Conservation (phyloP, 2,888 invertebrate genomes). For the Scotopteryx bipunctaria region DNA sequence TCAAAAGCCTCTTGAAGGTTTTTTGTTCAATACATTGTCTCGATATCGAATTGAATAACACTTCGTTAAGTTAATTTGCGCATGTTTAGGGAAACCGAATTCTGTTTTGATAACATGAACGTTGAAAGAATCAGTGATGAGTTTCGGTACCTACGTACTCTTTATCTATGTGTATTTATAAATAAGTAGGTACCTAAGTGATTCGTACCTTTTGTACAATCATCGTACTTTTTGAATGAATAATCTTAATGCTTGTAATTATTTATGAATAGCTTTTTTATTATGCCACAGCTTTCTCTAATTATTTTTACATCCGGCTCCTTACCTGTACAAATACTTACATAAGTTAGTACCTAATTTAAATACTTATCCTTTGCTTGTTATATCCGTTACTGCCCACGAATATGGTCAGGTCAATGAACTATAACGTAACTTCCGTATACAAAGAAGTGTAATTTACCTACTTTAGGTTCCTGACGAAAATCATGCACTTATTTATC, state of each 20-base stretch:
- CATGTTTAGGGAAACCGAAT: slow-evolving; percentile 15
- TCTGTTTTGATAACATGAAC: slow-evolving; percentile 10
- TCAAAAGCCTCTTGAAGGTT: slow-evolving; percentile 26
- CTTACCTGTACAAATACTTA: slow-evolving; percentile 18
- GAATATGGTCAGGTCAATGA: slow-evolving; percentile 30
- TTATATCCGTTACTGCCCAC: slow-evolving; percentile 32
- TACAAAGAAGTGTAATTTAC: slow-evolving; percentile 1
- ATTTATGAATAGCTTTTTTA: neutral
- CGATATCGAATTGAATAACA: slow-evolving; percentile 15
- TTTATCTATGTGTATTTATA: neutral
- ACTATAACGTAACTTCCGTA: slow-evolving; percentile 30
- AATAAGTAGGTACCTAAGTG: neutral
- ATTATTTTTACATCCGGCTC: slow-evolving; percentile 1
- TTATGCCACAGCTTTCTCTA: neutral
- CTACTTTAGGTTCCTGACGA: slow-evolving; percentile 3
- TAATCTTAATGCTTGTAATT: too few relatives aligned
- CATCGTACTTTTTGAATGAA: too few relatives aligned
- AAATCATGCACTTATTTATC: slow-evolving; percentile 7
- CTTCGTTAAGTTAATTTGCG: slow-evolving; percentile 24
- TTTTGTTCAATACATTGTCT: slow-evolving; percentile 19
- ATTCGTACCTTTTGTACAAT: neutral
- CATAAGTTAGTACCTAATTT: slow-evolving; percentile 21
- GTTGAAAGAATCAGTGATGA: slow-evolving; percentile 5
- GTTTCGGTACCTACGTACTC: neutral
- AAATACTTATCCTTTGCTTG: slow-evolving; percentile 27